phyloP scores from a whole-genome alignment of 2,888 invertebrate genomes.

The Noctua pronuba region DNA sequence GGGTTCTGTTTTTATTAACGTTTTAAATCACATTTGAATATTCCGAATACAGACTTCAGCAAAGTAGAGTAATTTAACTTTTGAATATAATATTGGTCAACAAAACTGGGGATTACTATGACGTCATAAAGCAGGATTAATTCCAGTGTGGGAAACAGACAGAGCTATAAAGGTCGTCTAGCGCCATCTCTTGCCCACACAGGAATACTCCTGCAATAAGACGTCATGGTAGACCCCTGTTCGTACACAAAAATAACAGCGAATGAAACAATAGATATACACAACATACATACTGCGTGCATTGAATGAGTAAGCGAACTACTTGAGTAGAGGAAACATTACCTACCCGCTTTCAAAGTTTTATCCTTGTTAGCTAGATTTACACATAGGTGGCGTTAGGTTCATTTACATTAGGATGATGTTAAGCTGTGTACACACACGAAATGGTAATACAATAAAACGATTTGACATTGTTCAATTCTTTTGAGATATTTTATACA shows the following conservation, averaged over 20 bases:
- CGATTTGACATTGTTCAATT: constrained; percentile 48
- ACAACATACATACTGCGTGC: constrained; percentile 64
- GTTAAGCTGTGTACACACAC: constrained; percentile 62
- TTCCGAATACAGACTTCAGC: not conserved
- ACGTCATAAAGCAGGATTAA: too few species aligned
- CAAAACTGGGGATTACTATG: not conserved
- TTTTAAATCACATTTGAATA: not conserved
- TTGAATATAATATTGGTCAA: not conserved
- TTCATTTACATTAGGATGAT: constrained; percentile 65
- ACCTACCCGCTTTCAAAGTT: constrained; percentile 80
- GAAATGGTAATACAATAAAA: constrained; percentile 41
- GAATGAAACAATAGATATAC: constrained; percentile 19
- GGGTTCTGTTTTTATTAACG: not conserved
- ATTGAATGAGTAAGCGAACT: constrained; percentile 61
- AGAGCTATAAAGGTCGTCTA: too few species aligned
- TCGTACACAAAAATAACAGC: constrained; percentile 48
- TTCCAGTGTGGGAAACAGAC: too few species aligned
- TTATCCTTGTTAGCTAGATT: constrained; percentile 83
- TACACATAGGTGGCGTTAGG: constrained; percentile 73
- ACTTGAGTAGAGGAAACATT: constrained; percentile 63
- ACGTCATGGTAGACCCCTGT: not conserved
- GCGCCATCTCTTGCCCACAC: too few species aligned
- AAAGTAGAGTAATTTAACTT: not conserved
- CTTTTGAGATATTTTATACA: constrained; percentile 14
- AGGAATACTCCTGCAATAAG: too few species aligned